phyloP scores from a whole-genome alignment of 2,113 vertebrate species.

The Dendrocopos noguchii region DNA sequence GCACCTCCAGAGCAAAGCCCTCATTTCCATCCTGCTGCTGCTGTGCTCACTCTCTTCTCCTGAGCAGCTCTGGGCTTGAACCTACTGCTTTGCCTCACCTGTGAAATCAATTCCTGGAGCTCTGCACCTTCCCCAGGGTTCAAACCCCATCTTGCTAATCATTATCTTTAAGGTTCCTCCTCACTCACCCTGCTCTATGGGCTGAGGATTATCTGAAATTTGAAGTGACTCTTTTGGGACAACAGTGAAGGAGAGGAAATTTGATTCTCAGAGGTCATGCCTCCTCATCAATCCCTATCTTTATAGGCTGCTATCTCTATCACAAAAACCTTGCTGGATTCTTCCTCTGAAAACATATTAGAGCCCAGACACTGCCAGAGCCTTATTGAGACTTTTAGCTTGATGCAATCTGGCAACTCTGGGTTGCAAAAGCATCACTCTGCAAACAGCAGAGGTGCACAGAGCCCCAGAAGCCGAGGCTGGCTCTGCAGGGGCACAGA shows the following conservation, averaged over 20 bases:
- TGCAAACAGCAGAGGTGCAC: neutral
- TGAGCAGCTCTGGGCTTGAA: neutral
- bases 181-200: too few relatives aligned
- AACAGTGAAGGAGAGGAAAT: neutral
- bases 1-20: neutral
- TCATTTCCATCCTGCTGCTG: neutral
- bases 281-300: neutral
- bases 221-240: neutral
- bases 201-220: neutral
- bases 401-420: neutral
- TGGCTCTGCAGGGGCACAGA: too few relatives aligned
- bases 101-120: neutral
- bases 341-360: neutral
- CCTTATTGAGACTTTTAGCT: neutral
- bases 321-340: neutral
- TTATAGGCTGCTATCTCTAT: neutral
- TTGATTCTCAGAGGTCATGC: neutral
- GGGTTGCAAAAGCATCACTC: neutral
- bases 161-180: neutral
- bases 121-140: neutral
- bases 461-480: neutral
- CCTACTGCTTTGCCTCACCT: neutral
- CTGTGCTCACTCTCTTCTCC: neutral
- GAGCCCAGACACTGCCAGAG: neutral
- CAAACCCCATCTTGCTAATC: neutral